phyloP scores from a whole-genome alignment of 2,113 vertebrate genomes.

The Chaetorhynchus papuensis region DNA sequence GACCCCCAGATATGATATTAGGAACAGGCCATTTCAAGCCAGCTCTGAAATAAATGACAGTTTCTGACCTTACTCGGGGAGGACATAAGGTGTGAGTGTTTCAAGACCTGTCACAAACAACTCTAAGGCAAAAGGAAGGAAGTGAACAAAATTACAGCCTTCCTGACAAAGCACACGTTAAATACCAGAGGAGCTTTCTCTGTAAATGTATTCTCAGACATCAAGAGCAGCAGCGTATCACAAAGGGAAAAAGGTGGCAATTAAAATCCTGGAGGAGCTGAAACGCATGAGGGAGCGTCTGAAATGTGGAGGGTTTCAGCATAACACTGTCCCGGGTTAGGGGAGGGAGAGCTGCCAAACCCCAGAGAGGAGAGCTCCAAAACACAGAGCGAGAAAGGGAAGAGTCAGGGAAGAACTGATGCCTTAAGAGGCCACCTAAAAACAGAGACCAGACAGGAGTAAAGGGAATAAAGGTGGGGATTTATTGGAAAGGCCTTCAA shows the following conservation, averaged over 20 bases:
- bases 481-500: too few relatives aligned
- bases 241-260: constrained; percentile 57
- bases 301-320: not conserved
- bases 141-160: constrained; percentile 60
- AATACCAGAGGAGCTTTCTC: constrained; percentile 40
- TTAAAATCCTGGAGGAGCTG: constrained; percentile 57
- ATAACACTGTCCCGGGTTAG: rapidly evolving
- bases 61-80: constrained; percentile 40
- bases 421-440: too few relatives aligned
- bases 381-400: not conserved
- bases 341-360: not conserved
- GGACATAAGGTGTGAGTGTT: constrained; percentile 47
- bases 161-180: constrained; percentile 49
- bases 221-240: constrained; percentile 57
- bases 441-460: too few relatives aligned
- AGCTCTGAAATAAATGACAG: constrained; percentile 25
- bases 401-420: not conserved
- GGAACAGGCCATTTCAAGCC: not conserved
- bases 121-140: constrained; percentile 42
- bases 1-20: constrained; percentile 14
- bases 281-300: constrained; percentile 14
- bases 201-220: constrained; percentile 28
- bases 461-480: too few relatives aligned
- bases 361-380: not conserved
- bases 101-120: constrained; percentile 61